phyloP scores from a whole-genome alignment of 2,888 invertebrate genomes.

The Agrochola litura region DNA sequence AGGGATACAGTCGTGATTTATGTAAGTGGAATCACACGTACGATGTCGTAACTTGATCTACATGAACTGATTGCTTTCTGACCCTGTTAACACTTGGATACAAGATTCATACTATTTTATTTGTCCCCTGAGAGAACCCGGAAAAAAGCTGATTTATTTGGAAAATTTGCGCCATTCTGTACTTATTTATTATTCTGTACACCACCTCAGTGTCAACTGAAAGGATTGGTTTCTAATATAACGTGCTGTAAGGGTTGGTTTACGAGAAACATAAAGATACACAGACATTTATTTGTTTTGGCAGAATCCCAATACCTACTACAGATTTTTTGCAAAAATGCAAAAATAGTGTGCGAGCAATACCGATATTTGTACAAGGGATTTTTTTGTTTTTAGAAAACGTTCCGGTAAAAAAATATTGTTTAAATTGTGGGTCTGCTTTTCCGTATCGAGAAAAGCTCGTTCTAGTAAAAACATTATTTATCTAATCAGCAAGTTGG shows the following conservation, averaged over 20 bases:
- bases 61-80: not conserved
- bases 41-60: slow-evolving; percentile 9
- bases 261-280: slow-evolving; percentile 14
- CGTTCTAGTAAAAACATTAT: too few species aligned
- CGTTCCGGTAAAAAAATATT: too few species aligned
- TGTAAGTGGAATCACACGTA: not conserved
- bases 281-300: slow-evolving; percentile 15
- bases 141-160: not conserved
- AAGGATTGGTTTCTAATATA: slow-evolving; percentile 36
- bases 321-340: not conserved
- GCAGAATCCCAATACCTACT: not conserved
- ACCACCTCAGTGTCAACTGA: slow-evolving; percentile 4
- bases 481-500: too few species aligned
- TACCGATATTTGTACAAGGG: not conserved
- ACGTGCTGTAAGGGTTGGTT: not conserved
- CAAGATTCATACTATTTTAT: not conserved
- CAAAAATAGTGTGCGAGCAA: too few species aligned
- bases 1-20: not conserved
- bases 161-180: slow-evolving; percentile 6
- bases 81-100: not conserved
- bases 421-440: too few species aligned
- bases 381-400: not conserved
- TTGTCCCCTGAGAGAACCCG: slow-evolving; percentile 7
- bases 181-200: slow-evolving; percentile 26
- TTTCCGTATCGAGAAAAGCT: too few species aligned